Evolutionary conservation across 1,140 invertebrate genomes (phyloP).

Genomic region (Lepidurus apus): DNA sequence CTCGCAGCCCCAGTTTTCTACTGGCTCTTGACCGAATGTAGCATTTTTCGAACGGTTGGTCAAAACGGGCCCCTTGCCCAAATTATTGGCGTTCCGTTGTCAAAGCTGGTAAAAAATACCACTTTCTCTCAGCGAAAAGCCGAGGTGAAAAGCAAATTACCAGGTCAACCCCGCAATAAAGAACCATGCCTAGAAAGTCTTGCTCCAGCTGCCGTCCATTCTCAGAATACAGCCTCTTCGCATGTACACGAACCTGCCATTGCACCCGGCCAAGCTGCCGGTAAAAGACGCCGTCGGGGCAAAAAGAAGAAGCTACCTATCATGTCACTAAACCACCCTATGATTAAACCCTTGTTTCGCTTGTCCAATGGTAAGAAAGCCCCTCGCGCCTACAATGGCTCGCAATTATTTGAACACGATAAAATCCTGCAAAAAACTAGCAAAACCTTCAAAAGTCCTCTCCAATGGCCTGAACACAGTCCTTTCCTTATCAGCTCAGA

Average conservation of each 20-base stretch:
- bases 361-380: background rate
- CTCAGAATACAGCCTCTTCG: background rate
- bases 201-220: background rate
- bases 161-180: background rate
- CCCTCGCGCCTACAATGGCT: background rate
- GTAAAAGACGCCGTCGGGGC: background rate
- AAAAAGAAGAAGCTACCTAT: background rate
- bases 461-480: background rate
- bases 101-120: background rate
- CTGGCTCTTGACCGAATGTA: constrained; percentile 2
- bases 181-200: background rate
- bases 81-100: background rate
- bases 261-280: background rate
- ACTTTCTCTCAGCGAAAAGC: background rate
- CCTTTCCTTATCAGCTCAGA: background rate
- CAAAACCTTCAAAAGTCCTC: background rate
- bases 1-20: background rate
- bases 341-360: background rate
- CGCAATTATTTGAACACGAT: background rate
- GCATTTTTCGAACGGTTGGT: background rate
- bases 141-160: background rate
- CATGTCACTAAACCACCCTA: background rate
- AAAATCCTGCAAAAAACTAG: background rate
- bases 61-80: background rate
- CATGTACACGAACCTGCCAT: background rate